Conservation (phyloP, 2,113 vertebrate species). For the Thermophis baileyi region DNA sequence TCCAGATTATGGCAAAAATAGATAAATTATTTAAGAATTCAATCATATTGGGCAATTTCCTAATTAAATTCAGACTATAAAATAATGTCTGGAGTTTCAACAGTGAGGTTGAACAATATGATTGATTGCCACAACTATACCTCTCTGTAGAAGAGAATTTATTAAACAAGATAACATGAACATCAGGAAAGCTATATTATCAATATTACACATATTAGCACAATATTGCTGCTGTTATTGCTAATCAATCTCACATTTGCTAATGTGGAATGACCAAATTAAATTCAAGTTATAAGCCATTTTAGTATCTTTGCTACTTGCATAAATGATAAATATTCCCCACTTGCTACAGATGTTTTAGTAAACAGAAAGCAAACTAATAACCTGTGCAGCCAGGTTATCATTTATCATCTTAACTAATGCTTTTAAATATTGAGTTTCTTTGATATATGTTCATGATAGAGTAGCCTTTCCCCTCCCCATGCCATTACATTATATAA, state of each 20-base stretch:
- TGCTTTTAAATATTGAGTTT: neutral
- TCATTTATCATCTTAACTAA: neutral
- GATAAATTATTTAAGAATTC: neutral
- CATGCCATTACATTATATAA: neutral
- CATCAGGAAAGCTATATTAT: neutral
- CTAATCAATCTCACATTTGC: neutral
- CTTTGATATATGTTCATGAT: neutral
- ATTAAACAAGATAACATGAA: neutral
- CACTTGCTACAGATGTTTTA: neutral
- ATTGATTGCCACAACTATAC: neutral
- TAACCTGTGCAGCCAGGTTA: neutral
- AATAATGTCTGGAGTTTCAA: neutral
- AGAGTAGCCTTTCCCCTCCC: neutral
- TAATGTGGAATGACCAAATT: neutral
- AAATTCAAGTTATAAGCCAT: neutral
- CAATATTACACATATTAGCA: neutral
- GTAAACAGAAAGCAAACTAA: neutral
- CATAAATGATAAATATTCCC: neutral
- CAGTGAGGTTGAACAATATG: neutral
- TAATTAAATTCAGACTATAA: neutral
- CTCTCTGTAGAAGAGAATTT: neutral
- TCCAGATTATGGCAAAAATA: neutral
- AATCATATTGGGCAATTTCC: neutral
- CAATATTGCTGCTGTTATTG: neutral
- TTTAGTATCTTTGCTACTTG: neutral